These are phyloP conservation scores for Vandiemenella viatica DNA, from an alignment of 2,888 invertebrate species.

Conservation along the genomic window DNA sequence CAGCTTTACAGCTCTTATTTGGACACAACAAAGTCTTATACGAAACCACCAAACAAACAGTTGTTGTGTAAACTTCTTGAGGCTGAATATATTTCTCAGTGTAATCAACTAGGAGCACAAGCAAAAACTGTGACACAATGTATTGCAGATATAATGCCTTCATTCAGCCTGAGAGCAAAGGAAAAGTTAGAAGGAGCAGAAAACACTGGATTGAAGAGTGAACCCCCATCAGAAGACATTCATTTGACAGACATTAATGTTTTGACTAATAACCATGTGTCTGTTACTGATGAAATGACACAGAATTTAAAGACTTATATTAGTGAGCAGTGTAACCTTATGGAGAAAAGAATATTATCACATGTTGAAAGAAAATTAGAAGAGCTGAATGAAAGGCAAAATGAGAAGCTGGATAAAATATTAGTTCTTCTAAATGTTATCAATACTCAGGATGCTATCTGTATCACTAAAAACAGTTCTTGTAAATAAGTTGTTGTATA, in stretches of 20 bases:
- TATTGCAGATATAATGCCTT: slow-evolving; percentile 16
- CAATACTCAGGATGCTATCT: background rate
- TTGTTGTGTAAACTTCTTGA: slow-evolving; percentile 19
- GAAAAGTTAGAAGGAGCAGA: slow-evolving; percentile 10
- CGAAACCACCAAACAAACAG: slow-evolving; percentile 16
- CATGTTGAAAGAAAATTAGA: slow-evolving; percentile 21
- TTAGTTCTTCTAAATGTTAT: background rate
- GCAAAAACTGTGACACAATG: slow-evolving; percentile 17
- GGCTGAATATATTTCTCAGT: slow-evolving; percentile 14
- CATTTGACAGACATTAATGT: too few species aligned
- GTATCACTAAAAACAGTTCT: background rate
- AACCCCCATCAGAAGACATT: too few species aligned
- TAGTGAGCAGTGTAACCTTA: slow-evolving; percentile 24
- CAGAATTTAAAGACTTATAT: too few species aligned
- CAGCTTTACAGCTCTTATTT: slow-evolving; percentile 15
- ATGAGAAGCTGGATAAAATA: slow-evolving; percentile 25
- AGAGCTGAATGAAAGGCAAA: slow-evolving; percentile 24
- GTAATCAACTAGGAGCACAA: slow-evolving; percentile 14
- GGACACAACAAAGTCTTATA: slow-evolving; percentile 10
- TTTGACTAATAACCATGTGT: too few species aligned
- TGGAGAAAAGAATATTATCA: slow-evolving; percentile 24
- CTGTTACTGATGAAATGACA: too few species aligned
- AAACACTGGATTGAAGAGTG: too few species aligned
- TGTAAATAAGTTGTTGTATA: background rate
- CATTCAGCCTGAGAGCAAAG: slow-evolving; percentile 2